Conservation (phyloP, 2,797 vertebrate genomes). For the Margarornis squamiger region DNA sequence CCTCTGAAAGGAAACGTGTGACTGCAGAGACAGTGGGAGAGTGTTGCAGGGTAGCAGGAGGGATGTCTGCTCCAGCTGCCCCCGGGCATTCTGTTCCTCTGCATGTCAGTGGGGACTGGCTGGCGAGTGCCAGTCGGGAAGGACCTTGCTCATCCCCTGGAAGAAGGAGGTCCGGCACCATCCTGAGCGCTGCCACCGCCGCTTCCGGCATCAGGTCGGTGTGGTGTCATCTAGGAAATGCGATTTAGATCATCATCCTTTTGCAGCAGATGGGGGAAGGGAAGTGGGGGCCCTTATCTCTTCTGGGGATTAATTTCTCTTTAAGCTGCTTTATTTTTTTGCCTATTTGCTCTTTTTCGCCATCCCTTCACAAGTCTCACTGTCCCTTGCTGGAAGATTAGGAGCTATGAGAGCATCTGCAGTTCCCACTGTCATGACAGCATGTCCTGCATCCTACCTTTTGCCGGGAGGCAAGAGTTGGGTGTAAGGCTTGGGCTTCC, state of each 20-base stretch:
- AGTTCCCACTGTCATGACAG: neutral
- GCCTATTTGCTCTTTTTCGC: neutral
- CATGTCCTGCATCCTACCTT: neutral
- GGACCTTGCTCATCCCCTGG: neutral
- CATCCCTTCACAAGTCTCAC: neutral
- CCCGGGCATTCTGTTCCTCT: neutral
- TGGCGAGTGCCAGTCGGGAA: neutral
- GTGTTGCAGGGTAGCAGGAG: accelerated
- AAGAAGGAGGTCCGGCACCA: neutral
- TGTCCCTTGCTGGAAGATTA: neutral
- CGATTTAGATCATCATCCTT: slow-evolving; percentile 50
- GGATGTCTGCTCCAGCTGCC: neutral
- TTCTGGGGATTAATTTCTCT: slow-evolving; percentile 6
- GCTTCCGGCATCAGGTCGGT: neutral
- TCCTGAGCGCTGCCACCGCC: neutral
- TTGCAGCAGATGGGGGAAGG: neutral
- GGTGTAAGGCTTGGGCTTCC: neutral
- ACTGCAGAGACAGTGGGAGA: neutral
- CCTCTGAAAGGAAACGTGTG: neutral
- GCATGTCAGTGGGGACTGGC: accelerated
- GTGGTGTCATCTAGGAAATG: slow-evolving; percentile 23
- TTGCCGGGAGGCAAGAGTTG: neutral
- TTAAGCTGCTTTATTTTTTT: neutral
- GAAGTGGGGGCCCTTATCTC: slow-evolving; percentile 9
- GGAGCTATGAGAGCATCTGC: accelerated